phyloP scores from a whole-genome alignment of 2,797 vertebrate genomes.

The Sebastiscus albofasciatus region DNA sequence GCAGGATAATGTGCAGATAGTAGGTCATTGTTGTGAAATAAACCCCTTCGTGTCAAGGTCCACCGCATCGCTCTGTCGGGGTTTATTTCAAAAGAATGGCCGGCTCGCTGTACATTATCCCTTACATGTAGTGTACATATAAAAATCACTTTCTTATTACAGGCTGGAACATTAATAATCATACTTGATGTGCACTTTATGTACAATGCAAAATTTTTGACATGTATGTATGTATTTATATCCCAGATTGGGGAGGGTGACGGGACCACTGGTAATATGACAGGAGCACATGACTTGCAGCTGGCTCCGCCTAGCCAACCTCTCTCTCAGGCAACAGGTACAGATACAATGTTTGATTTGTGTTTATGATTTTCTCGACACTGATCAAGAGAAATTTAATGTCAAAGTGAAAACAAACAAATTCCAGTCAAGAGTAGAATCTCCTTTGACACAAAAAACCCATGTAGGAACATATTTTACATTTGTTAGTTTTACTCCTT shows the following conservation, averaged over 20 bases:
- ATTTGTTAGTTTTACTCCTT: neutral
- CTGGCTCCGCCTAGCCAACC: conserved; percentile 84
- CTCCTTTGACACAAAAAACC: too few species aligned
- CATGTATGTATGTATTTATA: neutral
- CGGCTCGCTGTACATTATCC: too few species aligned
- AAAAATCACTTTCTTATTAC: neutral
- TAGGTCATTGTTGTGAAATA: neutral
- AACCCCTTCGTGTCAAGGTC: too few species aligned
- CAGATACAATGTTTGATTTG: neutral
- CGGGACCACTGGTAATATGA: conserved; percentile 84
- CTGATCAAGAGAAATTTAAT: neutral
- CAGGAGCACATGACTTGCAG: conserved; percentile 90
- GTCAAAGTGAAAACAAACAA: neutral
- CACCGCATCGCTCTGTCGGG: too few species aligned
- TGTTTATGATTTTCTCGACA: neutral
- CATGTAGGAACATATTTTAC: neutral
- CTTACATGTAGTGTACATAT: neutral
- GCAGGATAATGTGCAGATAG: too few species aligned
- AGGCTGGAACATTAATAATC: neutral
- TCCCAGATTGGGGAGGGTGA: conserved; percentile 91
- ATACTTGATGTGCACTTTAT: neutral
- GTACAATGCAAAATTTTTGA: neutral
- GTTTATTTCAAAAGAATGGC: too few species aligned
- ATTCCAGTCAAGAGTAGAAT: too few species aligned
- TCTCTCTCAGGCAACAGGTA: conserved; percentile 93